A percentile compares a stretch with the other conserved stretches of the same genome.
Conservation (phyloP, 2,113 vertebrate genomes). For the Zosterops hypoxanthus region DNA sequence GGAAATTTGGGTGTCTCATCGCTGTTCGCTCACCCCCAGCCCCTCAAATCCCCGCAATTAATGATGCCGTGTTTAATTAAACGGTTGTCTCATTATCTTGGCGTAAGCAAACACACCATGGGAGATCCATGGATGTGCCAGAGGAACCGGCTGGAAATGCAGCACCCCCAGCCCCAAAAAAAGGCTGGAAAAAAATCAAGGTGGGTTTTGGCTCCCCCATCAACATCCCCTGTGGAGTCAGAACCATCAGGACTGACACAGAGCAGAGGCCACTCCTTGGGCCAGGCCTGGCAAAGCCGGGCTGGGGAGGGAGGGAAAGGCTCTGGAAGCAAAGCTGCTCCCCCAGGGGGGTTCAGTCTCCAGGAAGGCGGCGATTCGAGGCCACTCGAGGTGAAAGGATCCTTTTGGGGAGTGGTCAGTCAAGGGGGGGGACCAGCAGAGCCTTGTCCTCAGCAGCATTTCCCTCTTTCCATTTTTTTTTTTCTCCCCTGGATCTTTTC, state of each 20-base stretch:
- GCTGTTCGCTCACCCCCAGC: neutral
- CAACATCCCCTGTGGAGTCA: neutral
- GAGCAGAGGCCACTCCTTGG: neutral
- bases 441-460: neutral
- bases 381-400: neutral
- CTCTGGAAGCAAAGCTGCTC: neutral
- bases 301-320: neutral
- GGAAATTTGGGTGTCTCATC: accelerated
- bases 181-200: accelerated
- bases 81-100: neutral
- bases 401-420: neutral
- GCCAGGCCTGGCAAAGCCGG: neutral
- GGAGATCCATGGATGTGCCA: accelerated
- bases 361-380: neutral
- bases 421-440: neutral
- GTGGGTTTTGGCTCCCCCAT: accelerated
- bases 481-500: constrained; percentile 37
- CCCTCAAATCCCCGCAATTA: neutral
- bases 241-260: accelerated
- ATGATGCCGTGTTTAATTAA: neutral
- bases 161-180: neutral
- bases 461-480: neutral
- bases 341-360: neutral
- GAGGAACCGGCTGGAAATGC: neutral
- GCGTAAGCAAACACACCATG: accelerated